phyloP scores from a whole-genome alignment of 2,113 vertebrate species.

The Prietella phreatophila region DNA sequence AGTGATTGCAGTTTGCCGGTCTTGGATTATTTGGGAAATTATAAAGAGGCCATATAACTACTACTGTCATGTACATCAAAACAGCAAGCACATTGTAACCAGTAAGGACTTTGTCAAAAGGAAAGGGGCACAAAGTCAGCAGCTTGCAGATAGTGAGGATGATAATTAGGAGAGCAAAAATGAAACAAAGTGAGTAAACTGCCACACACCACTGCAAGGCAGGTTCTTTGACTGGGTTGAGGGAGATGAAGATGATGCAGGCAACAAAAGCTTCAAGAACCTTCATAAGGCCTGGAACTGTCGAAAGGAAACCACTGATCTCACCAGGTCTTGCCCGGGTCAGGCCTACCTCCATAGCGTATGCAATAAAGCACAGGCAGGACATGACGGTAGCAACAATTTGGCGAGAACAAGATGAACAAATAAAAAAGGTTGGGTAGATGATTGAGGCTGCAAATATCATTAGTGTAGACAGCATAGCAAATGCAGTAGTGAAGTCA shows the following conservation, averaged over 20 bases:
- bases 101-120: constrained; percentile 74
- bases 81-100: constrained; percentile 76
- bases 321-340: constrained; percentile 76
- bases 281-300: constrained; percentile 82
- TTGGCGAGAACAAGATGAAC: not conserved
- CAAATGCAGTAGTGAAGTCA: constrained; percentile 80
- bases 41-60: constrained; percentile 84
- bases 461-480: constrained; percentile 82
- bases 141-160: constrained; percentile 77
- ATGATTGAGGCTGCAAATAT: constrained; percentile 78
- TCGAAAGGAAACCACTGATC: constrained; percentile 81
- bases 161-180: constrained; percentile 77
- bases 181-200: constrained; percentile 83
- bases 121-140: constrained; percentile 65
- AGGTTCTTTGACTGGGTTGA: not conserved
- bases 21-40: constrained; percentile 55
- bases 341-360: constrained; percentile 75
- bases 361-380: constrained; percentile 77
- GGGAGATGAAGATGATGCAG: constrained; percentile 81
- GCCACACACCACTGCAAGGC: constrained; percentile 83
- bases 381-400: constrained; percentile 73
- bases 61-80: constrained; percentile 79
- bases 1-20: rapidly evolving
- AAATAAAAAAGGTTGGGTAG: constrained; percentile 66
- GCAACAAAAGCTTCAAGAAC: constrained; percentile 83